Base-by-base conservation (phyloP, 1,140 invertebrate genomes). In the Rhopalosiphum padi region DNA sequence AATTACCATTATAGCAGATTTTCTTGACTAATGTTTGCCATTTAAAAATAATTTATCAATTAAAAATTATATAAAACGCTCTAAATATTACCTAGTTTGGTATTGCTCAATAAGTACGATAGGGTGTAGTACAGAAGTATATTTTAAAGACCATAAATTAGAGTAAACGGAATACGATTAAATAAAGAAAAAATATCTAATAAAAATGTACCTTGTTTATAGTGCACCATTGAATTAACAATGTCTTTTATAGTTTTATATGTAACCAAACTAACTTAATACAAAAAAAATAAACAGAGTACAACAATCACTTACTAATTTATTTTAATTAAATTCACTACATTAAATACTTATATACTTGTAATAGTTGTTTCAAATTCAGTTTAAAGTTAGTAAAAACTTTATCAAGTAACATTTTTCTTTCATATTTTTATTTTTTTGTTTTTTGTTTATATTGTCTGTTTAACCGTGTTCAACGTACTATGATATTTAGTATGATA, bases 341-440 rank as follows among this genome's bases (percentile, higher is more conserved):
- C 86, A 46, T n/a, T 87, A 46, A 88, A 88, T 88, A 85, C 23
- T 37, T 83, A 83, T 85, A 85, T 41, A 85, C 23, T 85, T 85
- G 23, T 43, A 88, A 53, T 88, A 88, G 46, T 88, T 51, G 30
- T 35, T 53, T 37, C 7, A 23, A 88, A 88, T 53, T 21, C n/a
- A 88, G 21, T 46, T 86, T 77, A 30, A 77, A 77, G 60, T 77
- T 77, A n/a, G 15, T 15, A 15, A n/a, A 77, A 77, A 77, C 60
- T 77, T 77, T 77, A 77, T 4, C 60, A n/a, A 77, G 60, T 77
- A n/a, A 35, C 55, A 60, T 60, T 60, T 60, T 60, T 60, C 55
- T 60, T 60, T 30, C 11, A 11, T 60, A 60, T n/a, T n/a, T 77
- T 77, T 68, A n/a, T 46, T 46, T 46, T 11, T 60, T 60, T 60